Conservation (phyloP, 2,113 vertebrate species). For the Willisornis vidua region DNA sequence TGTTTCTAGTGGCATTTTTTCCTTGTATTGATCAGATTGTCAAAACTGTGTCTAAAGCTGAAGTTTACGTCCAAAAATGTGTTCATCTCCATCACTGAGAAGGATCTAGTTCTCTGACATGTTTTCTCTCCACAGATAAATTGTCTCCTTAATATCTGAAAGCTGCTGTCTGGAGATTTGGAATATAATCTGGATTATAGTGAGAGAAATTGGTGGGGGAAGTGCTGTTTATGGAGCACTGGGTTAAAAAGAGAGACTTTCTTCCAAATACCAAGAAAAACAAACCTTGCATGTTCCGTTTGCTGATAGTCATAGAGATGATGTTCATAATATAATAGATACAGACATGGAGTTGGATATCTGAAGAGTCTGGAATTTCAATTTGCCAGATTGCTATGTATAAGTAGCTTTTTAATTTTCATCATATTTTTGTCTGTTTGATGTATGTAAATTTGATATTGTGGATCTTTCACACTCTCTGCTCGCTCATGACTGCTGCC, state of each 20-base stretch:
- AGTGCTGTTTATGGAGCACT: background rate
- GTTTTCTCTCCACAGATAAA: background rate
- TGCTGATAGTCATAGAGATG: background rate
- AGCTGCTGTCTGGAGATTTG: background rate
- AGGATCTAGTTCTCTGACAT: background rate
- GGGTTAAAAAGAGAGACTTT: background rate
- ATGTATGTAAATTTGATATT: background rate
- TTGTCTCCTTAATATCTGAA: background rate
- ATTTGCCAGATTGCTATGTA: background rate
- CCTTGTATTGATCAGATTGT: background rate
- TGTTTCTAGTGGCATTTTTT: background rate
- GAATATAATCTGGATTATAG: background rate
- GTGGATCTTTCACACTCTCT: background rate
- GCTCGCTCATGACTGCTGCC: background rate
- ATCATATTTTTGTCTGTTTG: conserved; percentile 2
- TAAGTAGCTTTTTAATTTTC: conserved; percentile 37
- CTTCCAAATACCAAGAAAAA: background rate
- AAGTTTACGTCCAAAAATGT: background rate
- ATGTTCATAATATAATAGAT: background rate
- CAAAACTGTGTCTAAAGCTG: background rate
- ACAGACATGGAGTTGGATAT: background rate
- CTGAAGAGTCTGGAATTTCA: background rate
- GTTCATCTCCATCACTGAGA: background rate
- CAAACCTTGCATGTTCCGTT: background rate
- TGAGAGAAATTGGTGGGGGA: background rate